These are phyloP conservation scores for Pomatorhinus ruficollis DNA, from an alignment of 2,113 vertebrate species.

Conservation along the genomic window DNA sequence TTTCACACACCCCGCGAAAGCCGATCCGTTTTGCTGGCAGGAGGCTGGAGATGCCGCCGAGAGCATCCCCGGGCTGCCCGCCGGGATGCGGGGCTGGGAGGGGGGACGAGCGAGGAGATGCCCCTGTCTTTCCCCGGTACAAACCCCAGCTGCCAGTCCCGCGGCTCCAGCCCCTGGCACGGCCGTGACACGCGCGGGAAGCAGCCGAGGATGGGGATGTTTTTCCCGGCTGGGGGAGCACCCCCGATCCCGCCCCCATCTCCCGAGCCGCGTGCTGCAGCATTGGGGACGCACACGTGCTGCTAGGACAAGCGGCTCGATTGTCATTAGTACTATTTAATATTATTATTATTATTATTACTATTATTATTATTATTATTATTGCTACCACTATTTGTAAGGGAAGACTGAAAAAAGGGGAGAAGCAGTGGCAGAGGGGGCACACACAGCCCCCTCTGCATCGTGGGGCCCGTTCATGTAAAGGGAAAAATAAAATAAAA, in stretches of 20 bases:
- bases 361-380: background rate
- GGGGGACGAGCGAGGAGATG: background rate
- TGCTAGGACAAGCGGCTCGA: background rate
- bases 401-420: background rate
- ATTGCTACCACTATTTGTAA: background rate
- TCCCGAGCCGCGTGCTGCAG: background rate
- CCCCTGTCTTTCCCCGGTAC: background rate
- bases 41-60: background rate
- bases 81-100: background rate
- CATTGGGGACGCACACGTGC: accelerated
- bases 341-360: background rate
- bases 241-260: no score
- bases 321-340: background rate
- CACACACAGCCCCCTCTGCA: background rate
- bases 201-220: background rate
- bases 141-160: background rate
- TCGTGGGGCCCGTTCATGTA: accelerated
- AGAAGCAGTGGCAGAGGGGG: background rate
- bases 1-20: background rate
- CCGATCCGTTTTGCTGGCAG: background rate
- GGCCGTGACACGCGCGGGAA: background rate
- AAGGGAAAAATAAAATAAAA: conserved; percentile 13
- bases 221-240: background rate
- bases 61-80: background rate
- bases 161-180: background rate